phyloP scores from a whole-genome alignment of 2,797 vertebrate species.

The Florisuga fusca region DNA sequence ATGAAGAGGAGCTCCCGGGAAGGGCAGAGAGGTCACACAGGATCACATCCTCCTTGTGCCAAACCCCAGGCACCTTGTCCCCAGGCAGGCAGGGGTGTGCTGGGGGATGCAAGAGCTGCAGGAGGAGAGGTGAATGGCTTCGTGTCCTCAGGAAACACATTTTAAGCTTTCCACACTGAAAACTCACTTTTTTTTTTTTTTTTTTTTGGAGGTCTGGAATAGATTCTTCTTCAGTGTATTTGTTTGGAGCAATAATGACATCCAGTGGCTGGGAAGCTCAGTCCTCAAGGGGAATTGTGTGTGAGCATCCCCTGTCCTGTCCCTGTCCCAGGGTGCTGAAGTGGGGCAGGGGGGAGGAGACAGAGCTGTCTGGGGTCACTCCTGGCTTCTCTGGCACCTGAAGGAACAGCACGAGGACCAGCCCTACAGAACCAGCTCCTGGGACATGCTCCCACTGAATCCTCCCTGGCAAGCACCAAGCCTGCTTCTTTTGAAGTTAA shows the following conservation, averaged over 20 bases:
- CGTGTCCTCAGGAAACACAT: neutral
- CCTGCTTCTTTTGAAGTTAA: neutral
- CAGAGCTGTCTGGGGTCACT: neutral
- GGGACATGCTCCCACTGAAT: neutral
- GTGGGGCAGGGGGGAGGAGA: neutral
- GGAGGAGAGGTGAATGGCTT: neutral
- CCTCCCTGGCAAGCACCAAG: neutral
- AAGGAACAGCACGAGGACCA: neutral
- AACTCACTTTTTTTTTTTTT: neutral
- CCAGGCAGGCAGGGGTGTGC: neutral
- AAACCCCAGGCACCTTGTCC: neutral
- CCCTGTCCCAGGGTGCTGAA: neutral
- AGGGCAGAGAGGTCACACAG: constrained; percentile 17
- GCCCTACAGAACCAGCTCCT: neutral
- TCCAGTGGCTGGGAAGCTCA: constrained; percentile 68
- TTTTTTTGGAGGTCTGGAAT: constrained; percentile 21
- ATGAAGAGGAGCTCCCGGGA: neutral
- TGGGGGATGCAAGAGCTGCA: neutral
- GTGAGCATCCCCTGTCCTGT: neutral
- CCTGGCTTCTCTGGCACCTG: neutral
- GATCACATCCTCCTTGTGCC: accelerated
- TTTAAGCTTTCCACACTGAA: constrained; percentile 21
- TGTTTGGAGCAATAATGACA: constrained; percentile 76
- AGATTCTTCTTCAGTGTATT: neutral
- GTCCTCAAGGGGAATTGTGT: neutral